Base-by-base conservation (phyloP, 2,888 invertebrate genomes). In the Hermodice carunculata region DNA sequence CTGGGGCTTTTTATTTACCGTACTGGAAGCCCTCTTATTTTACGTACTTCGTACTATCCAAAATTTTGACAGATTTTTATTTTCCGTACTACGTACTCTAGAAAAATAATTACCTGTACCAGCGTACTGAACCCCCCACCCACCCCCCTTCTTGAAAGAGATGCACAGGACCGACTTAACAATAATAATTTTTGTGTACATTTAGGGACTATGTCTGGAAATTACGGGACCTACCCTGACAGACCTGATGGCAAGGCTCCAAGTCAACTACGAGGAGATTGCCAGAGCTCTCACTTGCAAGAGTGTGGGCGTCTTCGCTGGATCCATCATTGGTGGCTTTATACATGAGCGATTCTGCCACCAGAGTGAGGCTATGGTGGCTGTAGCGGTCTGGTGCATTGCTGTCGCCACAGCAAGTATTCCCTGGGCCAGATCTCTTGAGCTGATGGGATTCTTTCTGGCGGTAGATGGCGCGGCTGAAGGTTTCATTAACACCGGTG, bases 401-500 rank as follows among this genome's bases (percentile, higher is more conserved):
- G 73, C 70, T 22, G 56, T 61, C 11, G 72, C 69, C 8, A 70
- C 74, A 0, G 56, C 68, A 0, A 57, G 67, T 28, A 69, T 69
- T n/a, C 77, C 77, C 1, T 70, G 64, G 64, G 58, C 66, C 2
- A 54, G 59, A 6, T 34, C 60, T 11, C 61, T 75, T 1, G 60
- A 42, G 26, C 51, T 74, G 1, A 42, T 75, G 26, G 73, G 71
- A 68, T 67, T 72, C 42, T 60, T 74, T 8, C 70, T 74, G 24
- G 67, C 69, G 8, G 37, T 73, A 11, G 72, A 74, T 24, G 78
- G 78, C 19, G 68, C 74, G n/a, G 73, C 73, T 49, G 75, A 76
- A 49, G 78, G 76, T 3, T 48, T 76, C 37, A 76, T 78, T 22
- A 75, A 76, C 40, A 74, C 76, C 48, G 74, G 78, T 76, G 37